phyloP scores from a whole-genome alignment of 2,113 vertebrate species.

The Hipposideros armiger region DNA sequence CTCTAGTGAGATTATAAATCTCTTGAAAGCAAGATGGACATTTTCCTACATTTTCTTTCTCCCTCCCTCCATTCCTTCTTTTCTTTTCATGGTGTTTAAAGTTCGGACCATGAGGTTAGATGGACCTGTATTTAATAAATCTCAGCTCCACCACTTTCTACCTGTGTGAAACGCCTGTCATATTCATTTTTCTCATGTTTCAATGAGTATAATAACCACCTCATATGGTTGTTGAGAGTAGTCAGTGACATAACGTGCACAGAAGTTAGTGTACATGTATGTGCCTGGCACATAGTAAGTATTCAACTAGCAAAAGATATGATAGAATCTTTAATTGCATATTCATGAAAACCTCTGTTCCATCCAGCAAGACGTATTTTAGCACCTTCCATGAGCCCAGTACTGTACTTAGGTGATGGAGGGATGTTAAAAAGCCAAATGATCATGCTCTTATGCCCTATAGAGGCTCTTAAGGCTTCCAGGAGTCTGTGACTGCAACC shows the following conservation, averaged over 20 bases:
- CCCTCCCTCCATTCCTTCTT: not conserved
- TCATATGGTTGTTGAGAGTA: not conserved
- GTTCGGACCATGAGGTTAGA: not conserved
- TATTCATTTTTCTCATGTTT: not conserved
- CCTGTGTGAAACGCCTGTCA: not conserved
- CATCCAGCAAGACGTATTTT: not conserved
- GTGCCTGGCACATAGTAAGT: not conserved
- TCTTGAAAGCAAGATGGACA: not conserved
- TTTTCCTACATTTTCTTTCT: not conserved
- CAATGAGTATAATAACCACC: not conserved
- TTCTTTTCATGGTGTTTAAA: not conserved
- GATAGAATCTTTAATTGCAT: not conserved
- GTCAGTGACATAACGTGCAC: not conserved
- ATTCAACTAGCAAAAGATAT: not conserved
- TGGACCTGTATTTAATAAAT: not conserved
- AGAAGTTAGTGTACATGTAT: not conserved
- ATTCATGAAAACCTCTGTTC: not conserved
- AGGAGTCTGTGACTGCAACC: not conserved
- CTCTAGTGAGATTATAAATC: not conserved
- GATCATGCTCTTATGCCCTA: no score
- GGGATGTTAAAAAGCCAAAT: not conserved
- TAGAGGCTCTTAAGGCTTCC: not conserved
- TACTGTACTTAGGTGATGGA: not conserved
- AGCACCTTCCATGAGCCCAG: not conserved
- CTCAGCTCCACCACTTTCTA: not conserved